A percentile compares a stretch with the other conserved stretches of the same genome.
These are phyloP conservation scores for Willisornis vidua DNA, from an alignment of 2,113 vertebrate genomes.

Conservation along the genomic window DNA sequence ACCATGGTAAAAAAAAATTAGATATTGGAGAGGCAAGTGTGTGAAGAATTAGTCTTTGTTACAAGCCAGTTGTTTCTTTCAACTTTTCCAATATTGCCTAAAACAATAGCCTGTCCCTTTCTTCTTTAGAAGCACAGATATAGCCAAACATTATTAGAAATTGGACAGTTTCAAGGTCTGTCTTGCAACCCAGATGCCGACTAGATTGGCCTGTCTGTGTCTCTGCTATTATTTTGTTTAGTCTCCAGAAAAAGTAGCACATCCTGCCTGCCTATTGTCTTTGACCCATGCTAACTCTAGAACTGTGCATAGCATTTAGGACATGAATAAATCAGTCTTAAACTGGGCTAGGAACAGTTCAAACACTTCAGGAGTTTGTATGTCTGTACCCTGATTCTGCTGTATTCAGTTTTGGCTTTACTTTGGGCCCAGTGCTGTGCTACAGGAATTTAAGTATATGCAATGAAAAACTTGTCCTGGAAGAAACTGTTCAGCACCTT, in stretches of 20 bases:
- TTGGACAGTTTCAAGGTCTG: not conserved
- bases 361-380: not conserved
- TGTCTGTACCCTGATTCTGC: not conserved
- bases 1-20: not conserved
- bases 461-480: not conserved
- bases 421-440: not conserved
- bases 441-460: not conserved
- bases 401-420: not conserved
- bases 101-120: not conserved
- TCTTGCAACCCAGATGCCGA: not conserved
- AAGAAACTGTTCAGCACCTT: not conserved
- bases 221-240: not conserved
- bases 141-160: not conserved
- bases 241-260: not conserved
- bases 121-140: not conserved
- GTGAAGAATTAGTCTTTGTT: not conserved
- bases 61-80: not conserved
- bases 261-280: not conserved
- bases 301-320: not conserved
- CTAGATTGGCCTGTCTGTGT: not conserved
- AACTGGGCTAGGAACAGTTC: not conserved
- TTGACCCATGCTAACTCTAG: not conserved
- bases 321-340: not conserved
- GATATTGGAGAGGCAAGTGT: rapidly evolving
- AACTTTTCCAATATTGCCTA: not conserved